A percentile compares a stretch with the other conserved stretches of the same genome.
Evolutionary conservation across 2,113 vertebrate species (phyloP).

Genomic region (Tyrannus savana): DNA sequence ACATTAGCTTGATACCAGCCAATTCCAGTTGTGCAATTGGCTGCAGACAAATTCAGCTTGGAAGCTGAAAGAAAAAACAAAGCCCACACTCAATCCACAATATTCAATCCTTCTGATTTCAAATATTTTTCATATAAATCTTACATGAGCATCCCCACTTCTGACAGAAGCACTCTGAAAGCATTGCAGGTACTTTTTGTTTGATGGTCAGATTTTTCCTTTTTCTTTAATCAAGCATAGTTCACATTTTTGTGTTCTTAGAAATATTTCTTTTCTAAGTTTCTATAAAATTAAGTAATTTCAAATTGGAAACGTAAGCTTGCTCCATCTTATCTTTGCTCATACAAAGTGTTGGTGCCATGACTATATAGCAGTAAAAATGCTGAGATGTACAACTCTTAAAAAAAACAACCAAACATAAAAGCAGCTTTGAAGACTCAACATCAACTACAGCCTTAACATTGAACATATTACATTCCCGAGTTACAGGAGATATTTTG

Average conservation of each 20-base stretch:
- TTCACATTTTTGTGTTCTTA: slow-evolving; percentile 47
- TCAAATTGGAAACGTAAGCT: slow-evolving; percentile 58
- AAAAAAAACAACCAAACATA: slow-evolving; percentile 41
- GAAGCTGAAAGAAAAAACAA: slow-evolving; percentile 17
- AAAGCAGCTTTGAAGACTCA: slow-evolving; percentile 82
- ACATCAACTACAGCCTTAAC: slow-evolving; percentile 77
- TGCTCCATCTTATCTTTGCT: slow-evolving; percentile 47
- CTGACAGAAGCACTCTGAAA: slow-evolving; percentile 10
- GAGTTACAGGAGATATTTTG: slow-evolving; percentile 75
- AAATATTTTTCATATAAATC: background rate
- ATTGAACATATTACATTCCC: slow-evolving; percentile 78
- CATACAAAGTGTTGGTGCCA: slow-evolving; percentile 68
- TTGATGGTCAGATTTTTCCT: background rate
- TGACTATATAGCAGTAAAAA: slow-evolving; percentile 71
- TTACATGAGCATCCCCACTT: background rate
- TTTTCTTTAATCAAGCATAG: background rate
- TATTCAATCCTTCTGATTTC: background rate
- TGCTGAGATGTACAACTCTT: slow-evolving; percentile 79
- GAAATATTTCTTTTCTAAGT: slow-evolving; percentile 31
- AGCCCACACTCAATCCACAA: slow-evolving; percentile 34
- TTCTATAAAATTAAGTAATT: slow-evolving; percentile 53
- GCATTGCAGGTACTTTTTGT: background rate
- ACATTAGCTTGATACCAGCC: slow-evolving; percentile 16
- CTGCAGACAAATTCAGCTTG: slow-evolving; percentile 20
- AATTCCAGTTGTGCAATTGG: slow-evolving; percentile 40